Percentiles rank a stretch among this genome's conserved stretches.
Conservation (phyloP, 1,140 invertebrate genomes). For the Drosophila tropicalis region DNA sequence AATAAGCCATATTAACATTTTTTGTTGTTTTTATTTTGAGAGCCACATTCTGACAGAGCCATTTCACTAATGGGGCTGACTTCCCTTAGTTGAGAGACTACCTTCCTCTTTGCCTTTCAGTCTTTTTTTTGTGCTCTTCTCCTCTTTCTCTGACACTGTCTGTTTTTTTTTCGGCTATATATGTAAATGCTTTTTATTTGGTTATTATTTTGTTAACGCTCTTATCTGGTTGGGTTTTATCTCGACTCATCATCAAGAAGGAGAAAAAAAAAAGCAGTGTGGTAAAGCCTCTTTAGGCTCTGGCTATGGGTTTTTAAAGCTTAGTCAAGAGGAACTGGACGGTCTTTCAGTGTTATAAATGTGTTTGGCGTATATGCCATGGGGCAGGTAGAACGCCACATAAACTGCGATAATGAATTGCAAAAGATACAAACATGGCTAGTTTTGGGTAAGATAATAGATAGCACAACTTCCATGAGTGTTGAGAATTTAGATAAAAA, state of each 20-base stretch:
- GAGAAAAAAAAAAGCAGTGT: conserved; percentile 19
- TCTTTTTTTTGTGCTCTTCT: too few species aligned
- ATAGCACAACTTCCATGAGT: conserved; percentile 25
- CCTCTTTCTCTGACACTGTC: conserved; percentile 10
- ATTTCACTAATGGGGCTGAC: conserved; percentile 64
- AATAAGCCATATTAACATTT: conserved; percentile 68
- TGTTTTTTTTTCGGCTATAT: conserved; percentile 42
- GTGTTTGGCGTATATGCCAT: conserved; percentile 37
- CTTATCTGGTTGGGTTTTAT: conserved; percentile 61
- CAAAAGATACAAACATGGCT: conserved; percentile 52
- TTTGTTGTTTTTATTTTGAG: conserved; percentile 48
- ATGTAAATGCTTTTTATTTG: conserved; percentile 78
- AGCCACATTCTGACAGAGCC: conserved; percentile 49
- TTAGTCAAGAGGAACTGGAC: conserved; percentile 27
- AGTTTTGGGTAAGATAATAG: conserved; percentile 15
- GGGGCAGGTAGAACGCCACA: conserved; percentile 49
- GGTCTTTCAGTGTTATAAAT: not conserved
- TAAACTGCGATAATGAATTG: conserved; percentile 71
- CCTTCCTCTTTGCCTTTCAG: conserved; percentile 6
- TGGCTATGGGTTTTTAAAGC: conserved; percentile 65
- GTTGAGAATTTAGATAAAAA: conserved; percentile 31
- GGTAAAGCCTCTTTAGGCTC: conserved; percentile 59
- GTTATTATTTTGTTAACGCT: conserved; percentile 78
- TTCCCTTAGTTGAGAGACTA: conserved; percentile 7
- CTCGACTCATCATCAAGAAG: conserved; percentile 52